Conservation (phyloP, 1,140 invertebrate species). For the Bombus fervidus region DNA sequence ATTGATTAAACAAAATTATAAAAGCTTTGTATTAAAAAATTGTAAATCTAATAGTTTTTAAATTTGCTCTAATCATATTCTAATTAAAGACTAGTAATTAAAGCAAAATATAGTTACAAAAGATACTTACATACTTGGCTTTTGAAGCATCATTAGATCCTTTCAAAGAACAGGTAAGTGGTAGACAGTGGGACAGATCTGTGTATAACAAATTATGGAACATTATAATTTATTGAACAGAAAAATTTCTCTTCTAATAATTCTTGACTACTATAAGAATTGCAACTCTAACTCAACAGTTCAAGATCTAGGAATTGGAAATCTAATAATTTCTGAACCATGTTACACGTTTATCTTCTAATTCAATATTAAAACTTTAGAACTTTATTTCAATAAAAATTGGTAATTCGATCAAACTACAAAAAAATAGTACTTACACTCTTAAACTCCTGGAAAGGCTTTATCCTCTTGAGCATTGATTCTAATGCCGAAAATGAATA, state of each 20-base stretch:
- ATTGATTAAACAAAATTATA: too few species aligned
- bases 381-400: too few species aligned
- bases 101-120: background rate
- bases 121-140: background rate
- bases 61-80: background rate
- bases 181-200: too few species aligned
- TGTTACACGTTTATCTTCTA: too few species aligned
- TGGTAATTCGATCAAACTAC: too few species aligned
- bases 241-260: too few species aligned
- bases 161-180: background rate
- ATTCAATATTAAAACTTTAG: background rate
- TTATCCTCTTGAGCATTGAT: background rate
- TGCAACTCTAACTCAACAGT: too few species aligned
- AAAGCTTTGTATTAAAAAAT: too few species aligned
- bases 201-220: too few species aligned
- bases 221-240: background rate
- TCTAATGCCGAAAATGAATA: background rate
- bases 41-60: background rate
- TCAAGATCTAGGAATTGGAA: too few species aligned
- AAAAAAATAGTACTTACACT: background rate
- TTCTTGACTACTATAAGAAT: too few species aligned
- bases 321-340: too few species aligned
- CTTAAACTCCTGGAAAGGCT: background rate
- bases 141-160: background rate
- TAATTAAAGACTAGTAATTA: background rate